These are phyloP conservation scores for Ctenomys sociabilis DNA, from an alignment of 2,113 vertebrate genomes.

Conservation along the genomic window DNA sequence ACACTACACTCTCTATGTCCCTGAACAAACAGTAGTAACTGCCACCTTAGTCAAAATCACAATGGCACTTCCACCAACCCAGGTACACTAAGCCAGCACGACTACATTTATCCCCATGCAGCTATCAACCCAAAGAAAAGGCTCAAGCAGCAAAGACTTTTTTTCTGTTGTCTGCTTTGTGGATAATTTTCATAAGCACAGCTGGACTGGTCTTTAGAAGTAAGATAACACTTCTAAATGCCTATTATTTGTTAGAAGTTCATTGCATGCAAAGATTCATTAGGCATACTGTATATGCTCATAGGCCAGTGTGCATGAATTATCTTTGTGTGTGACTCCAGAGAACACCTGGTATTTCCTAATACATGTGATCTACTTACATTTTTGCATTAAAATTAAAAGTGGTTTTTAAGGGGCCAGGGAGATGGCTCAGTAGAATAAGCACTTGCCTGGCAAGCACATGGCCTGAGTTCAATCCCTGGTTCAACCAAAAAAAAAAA, in stretches of 20 bases:
- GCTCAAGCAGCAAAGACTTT: background rate
- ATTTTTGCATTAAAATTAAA: conserved; percentile 17
- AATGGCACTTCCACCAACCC: conserved; percentile 12
- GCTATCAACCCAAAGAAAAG: conserved; percentile 10
- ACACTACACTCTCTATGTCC: background rate
- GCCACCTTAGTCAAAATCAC: background rate
- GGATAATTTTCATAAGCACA: background rate
- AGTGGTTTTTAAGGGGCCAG: background rate
- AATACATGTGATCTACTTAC: background rate
- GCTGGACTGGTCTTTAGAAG: background rate
- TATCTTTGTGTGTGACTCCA: background rate
- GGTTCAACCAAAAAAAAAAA: background rate
- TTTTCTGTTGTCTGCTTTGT: background rate
- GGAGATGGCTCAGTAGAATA: too few relatives aligned
- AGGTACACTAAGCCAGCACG: background rate
- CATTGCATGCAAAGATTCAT: background rate
- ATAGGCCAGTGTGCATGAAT: background rate
- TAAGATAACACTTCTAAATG: conserved; percentile 11
- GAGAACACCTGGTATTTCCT: background rate
- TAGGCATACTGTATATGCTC: background rate
- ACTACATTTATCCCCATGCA: background rate
- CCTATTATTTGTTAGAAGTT: background rate
- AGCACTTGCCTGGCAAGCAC: too few relatives aligned
- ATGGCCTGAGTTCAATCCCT: too few relatives aligned
- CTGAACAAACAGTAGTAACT: background rate